A percentile compares a stretch with the other conserved stretches of the same genome.
Conservation (phyloP, 2,888 invertebrate species). For the Microdon myrmicae region DNA sequence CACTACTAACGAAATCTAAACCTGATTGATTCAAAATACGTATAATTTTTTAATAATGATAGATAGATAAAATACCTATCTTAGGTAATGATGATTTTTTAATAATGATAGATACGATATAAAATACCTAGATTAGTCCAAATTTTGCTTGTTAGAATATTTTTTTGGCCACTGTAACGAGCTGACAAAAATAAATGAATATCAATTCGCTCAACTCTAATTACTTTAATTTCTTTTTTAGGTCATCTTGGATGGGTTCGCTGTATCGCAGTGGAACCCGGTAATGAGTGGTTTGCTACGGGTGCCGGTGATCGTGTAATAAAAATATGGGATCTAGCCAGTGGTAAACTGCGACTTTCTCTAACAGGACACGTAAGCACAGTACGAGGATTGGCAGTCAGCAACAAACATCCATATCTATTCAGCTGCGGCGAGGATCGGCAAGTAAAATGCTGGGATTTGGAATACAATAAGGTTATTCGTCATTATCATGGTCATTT, state of each 20-base stretch:
- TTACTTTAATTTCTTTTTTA: conserved; percentile 13
- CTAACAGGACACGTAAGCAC: conserved; percentile 98
- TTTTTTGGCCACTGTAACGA: too few species aligned
- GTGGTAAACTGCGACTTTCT: conserved; percentile 94
- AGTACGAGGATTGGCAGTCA: conserved; percentile 94
- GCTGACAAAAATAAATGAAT: background rate
- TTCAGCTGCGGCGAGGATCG: conserved; percentile 99
- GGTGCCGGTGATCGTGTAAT: conserved; percentile 98
- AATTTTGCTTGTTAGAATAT: too few species aligned
- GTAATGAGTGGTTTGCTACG: conserved; percentile 86
- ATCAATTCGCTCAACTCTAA: too few species aligned
- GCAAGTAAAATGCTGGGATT: conserved; percentile 99
- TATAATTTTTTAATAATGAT: too few species aligned
- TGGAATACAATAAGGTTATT: conserved; percentile 98
- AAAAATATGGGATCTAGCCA: conserved; percentile 99
- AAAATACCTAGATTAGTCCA: too few species aligned
- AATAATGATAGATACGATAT: too few species aligned
- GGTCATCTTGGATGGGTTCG: conserved; percentile 94
- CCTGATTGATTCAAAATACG: too few species aligned
- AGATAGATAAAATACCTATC: too few species aligned
- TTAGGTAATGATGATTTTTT: too few species aligned
- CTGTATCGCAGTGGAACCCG: conserved; percentile 96
- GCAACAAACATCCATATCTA: conserved; percentile 93
- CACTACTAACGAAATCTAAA: too few species aligned
- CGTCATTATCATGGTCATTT: conserved; percentile 99